Percentiles rank a stretch among this genome's conserved stretches.
phyloP scores from a whole-genome alignment of 2,888 invertebrate genomes.

The Parascotia fuliginaria region DNA sequence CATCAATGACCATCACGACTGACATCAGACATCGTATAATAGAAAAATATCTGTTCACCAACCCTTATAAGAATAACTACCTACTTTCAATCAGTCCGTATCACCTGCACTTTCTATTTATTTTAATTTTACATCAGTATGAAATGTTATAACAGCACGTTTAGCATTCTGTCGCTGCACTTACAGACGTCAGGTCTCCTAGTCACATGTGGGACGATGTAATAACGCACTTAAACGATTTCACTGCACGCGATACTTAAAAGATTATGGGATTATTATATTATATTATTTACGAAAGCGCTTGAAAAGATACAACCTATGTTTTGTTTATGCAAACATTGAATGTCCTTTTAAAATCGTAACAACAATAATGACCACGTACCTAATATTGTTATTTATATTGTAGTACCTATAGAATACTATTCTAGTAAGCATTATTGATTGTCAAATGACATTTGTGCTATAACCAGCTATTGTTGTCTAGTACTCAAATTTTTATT shows the following conservation, averaged over 20 bases:
- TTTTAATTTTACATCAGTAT: constrained; percentile 41
- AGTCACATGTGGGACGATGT: constrained; percentile 48
- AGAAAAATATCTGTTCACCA: neutral
- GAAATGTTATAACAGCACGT: constrained; percentile 45
- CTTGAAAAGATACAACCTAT: constrained; percentile 18
- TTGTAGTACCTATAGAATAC: too few species aligned
- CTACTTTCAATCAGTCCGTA: constrained; percentile 35
- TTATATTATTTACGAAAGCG: constrained; percentile 17
- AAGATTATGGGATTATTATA: constrained; percentile 52
- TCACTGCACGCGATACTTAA: constrained; percentile 53
- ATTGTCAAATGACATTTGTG: too few species aligned
- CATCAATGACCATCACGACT: too few species aligned
- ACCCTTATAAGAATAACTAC: constrained; percentile 38
- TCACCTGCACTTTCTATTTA: constrained; percentile 42
- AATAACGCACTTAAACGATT: constrained; percentile 62
- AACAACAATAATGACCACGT: too few species aligned
- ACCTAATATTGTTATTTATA: neutral
- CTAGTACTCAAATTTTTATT: neutral
- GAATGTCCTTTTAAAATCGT: neutral
- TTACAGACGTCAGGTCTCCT: constrained; percentile 45
- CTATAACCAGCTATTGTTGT: constrained; percentile 4
- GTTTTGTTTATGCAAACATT: neutral
- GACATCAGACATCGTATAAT: too few species aligned
- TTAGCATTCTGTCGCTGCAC: constrained; percentile 56
- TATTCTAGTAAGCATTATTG: neutral